Evolutionary conservation across 2,888 invertebrate genomes (phyloP), one percentile per base, ranked within the genome.

Genomic region (Mechanitis messenoides): DNA sequence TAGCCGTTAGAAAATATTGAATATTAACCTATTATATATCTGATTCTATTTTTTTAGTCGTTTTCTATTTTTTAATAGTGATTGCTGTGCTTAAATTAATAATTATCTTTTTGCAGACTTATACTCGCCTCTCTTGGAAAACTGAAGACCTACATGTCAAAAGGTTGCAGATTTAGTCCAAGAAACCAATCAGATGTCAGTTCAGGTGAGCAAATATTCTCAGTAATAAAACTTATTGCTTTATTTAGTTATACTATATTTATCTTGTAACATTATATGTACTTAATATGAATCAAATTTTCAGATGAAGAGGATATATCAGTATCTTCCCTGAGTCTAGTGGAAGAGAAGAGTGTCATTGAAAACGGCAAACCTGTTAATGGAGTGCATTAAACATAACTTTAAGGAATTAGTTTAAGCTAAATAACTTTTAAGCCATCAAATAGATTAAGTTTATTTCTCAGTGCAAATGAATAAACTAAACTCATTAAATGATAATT

Each of bases 91-190:
- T 20, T 53, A 31, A 4, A 56, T 50, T n/a, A 60, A 28, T n/a
- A 3, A 55, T 4, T 33, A n/a, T 33, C 38, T 6, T 54, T 60
- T 78, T 79, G 11, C 79, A 90, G 90, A 58, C 91, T 99, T 2
- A 94, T 99, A 71, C 90, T 99, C 66, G 98, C 99, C 5, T 94
- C 98, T 0, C 93, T 94, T 60, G 95, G 95, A 3, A 95, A 96
- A 81, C 90, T 98, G 45, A 91, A 93, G 64, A 90, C 84, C 35
- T 96, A 94, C 74, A 81, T 96, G 64, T 92, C 93, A 9, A 92
- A 92, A 69, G 95, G 95, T 1, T 95, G 95, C 74, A 91, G 94
- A 59, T 84, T 95, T 50, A 95, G 95, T 6, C 95, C 95, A 1
- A 91, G 93, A 60, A 93, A 94, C 76, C 90, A 93, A 61, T 94